Percentiles rank a stretch among this genome's conserved stretches.
Conservation (phyloP, 2,797 vertebrate genomes). For the Phataginus tetradactyla region DNA sequence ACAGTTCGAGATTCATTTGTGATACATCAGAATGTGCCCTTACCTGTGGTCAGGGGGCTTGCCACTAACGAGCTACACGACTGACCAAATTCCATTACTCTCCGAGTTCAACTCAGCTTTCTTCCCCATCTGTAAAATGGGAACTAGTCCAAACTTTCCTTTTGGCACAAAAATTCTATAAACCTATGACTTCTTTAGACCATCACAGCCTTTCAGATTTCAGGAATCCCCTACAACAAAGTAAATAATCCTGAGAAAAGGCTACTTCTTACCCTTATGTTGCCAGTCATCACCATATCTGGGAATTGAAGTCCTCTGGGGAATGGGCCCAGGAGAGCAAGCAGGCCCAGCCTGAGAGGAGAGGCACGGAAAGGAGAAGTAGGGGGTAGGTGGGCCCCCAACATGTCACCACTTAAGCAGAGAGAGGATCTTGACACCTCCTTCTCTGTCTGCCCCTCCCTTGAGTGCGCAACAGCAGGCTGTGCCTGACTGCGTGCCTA, state of each 20-base stretch:
- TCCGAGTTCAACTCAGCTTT: constrained; percentile 57
- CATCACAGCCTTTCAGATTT: constrained; percentile 57
- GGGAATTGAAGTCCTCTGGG: constrained; percentile 73
- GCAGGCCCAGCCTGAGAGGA: constrained; percentile 51
- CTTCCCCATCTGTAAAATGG: constrained; percentile 61
- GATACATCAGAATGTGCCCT: constrained; percentile 42
- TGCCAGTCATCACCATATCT: constrained; percentile 77
- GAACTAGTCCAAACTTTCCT: constrained; percentile 60
- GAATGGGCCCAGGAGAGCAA: constrained; percentile 63
- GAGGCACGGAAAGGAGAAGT: constrained; percentile 64
- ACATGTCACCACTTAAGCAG: constrained; percentile 67
- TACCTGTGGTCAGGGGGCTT: constrained; percentile 15
- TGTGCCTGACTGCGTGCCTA: constrained; percentile 59
- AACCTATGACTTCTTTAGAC: constrained; percentile 55
- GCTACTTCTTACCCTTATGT: constrained; percentile 76
- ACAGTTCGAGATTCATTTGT: constrained; percentile 53
- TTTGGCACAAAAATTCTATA: constrained; percentile 52
- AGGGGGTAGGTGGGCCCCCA: background rate
- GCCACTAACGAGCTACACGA: constrained; percentile 28
- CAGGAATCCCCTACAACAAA: constrained; percentile 60
- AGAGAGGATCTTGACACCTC: constrained; percentile 54
- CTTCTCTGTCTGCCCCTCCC: constrained; percentile 65
- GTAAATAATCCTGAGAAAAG: constrained; percentile 73
- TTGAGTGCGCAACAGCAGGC: constrained; percentile 64
- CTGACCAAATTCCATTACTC: constrained; percentile 43